Evolutionary conservation across 2,888 invertebrate genomes (phyloP), one percentile per base, ranked within the genome.

Genomic region (Vannuccia rotundouncinata): DNA sequence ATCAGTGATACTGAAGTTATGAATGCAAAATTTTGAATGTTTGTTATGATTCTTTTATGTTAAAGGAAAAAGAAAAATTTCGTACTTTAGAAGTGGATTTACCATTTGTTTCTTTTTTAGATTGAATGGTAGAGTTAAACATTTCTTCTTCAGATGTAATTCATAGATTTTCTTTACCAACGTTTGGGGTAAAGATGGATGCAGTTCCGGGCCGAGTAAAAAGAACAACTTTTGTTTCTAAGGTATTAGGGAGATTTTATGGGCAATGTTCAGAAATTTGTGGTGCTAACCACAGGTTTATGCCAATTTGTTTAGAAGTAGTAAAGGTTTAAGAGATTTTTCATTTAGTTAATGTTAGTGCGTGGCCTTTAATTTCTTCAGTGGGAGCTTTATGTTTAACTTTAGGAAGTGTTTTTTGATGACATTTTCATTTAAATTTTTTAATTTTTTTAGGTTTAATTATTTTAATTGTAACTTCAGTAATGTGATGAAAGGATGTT

Each of bases 221-320:
- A 82, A 87, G 87, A 89, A 89, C 85, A 77, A 90, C 89, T 84
- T 90, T 92, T 86, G 89, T 89, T 84, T 89, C 91, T 84, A 91
- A 90, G 83, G 91, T 91, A 0, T 90, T 91, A 0, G 92, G 92
- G 73, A 84, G 92, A 86, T 92, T 90, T 88, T 92, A 89, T 88
- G 92, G 92, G 0, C 92, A 93, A 91, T 93, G 92, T 86, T 92
- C 92, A 84, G 92, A 93, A 91, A 92, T 93, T 89, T 93, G 92
- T 89, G 92, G 92, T 0, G 91, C 91, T 79, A 92, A 93, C 86
- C 92, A 93, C 87, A 92, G 92, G 81, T 93, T 93, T 90, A 93
- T 93, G 89, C 92, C 92, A 31, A 92, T 92, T 90, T 83, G 81
- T 76, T 78, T 85, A 76, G 85, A 86, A 81, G 90, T 90, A 81